These are phyloP conservation scores for Papilio demoleus DNA, from an alignment of 2,888 invertebrate species.

Conservation along the genomic window DNA sequence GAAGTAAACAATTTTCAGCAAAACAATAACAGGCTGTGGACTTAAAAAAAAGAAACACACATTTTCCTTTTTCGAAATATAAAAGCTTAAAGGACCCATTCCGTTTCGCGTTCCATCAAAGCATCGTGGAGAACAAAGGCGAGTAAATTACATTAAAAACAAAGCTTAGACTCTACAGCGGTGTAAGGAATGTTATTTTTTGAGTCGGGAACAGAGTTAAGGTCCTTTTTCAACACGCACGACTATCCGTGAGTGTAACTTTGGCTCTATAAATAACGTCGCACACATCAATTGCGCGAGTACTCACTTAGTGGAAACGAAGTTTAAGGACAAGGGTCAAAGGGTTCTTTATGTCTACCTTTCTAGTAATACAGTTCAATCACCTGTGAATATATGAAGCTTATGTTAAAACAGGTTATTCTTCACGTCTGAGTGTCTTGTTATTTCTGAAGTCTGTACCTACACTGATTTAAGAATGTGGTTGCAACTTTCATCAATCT, in stretches of 20 bases:
- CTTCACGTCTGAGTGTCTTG: constrained; percentile 30
- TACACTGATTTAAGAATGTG: background rate
- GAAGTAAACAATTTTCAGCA: background rate
- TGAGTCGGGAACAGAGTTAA: constrained; percentile 16
- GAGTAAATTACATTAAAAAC: constrained; percentile 35
- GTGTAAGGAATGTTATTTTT: constrained; percentile 31
- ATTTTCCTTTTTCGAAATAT: background rate
- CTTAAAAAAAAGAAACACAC: background rate
- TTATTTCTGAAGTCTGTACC: background rate
- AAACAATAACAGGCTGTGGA: background rate
- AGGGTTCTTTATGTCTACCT: constrained; percentile 29
- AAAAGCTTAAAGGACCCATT: constrained; percentile 23
- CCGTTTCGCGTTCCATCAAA: constrained; percentile 31
- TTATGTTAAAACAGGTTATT: constrained; percentile 34
- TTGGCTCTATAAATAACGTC: background rate
- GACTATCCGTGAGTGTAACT: background rate
- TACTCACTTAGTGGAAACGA: background rate
- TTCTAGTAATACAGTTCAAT: constrained; percentile 24
- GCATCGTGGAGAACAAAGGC: constrained; percentile 31
- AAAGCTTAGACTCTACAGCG: constrained; percentile 31
- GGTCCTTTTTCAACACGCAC: background rate
- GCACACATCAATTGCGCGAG: background rate
- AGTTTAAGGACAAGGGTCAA: constrained; percentile 20
- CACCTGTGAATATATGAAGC: constrained; percentile 33
- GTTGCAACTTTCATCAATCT: constrained; percentile 1